These are phyloP conservation scores for Lepilemur ruficaudatus DNA, from an alignment of 2,797 vertebrate species.

Conservation along the genomic window DNA sequence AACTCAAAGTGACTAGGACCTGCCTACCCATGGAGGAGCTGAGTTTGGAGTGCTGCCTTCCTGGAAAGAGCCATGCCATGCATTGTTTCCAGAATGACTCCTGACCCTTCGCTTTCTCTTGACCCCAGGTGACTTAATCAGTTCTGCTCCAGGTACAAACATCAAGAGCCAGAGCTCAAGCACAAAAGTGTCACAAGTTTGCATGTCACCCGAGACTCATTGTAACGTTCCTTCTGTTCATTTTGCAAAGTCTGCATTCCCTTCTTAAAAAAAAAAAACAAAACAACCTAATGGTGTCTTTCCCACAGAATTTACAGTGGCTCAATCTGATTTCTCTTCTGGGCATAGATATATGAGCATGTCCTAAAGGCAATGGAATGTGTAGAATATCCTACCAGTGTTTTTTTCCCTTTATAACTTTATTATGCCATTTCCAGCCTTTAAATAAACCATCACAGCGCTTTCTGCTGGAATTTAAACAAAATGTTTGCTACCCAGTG, in stretches of 20 bases:
- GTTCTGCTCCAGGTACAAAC: neutral
- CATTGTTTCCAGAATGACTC: neutral
- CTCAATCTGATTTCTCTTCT: neutral
- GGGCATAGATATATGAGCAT: neutral
- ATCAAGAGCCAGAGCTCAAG: neutral
- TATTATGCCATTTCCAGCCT: neutral
- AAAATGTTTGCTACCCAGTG: neutral
- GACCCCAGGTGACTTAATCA: neutral
- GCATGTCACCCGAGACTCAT: neutral
- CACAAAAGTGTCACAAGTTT: neutral
- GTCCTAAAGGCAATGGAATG: neutral
- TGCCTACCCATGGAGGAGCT: neutral
- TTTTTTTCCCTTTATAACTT: neutral
- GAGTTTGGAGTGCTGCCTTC: neutral
- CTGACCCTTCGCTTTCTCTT: neutral
- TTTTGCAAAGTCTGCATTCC: neutral
- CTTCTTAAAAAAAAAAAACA: neutral
- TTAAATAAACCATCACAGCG: neutral
- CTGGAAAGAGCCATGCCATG: neutral
- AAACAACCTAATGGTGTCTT: neutral
- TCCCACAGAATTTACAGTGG: neutral
- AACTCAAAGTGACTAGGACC: neutral
- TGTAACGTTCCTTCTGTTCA: neutral
- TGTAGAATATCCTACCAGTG: neutral
- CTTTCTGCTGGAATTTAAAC: neutral